Base-by-base conservation (phyloP, 2,888 invertebrate genomes). In the Pseudoips prasinana region DNA sequence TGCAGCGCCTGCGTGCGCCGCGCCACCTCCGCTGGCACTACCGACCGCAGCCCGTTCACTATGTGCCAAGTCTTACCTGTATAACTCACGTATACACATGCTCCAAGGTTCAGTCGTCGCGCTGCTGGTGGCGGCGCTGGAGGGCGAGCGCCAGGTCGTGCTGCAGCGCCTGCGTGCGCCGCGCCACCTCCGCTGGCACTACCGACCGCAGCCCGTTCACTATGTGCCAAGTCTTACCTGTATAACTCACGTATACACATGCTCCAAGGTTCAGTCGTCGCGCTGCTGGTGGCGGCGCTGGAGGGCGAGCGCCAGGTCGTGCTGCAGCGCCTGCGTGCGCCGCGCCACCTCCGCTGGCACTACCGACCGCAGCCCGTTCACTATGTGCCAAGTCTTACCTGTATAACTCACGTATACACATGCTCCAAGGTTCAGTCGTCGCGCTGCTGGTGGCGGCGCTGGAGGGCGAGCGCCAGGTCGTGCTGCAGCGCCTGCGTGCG, bases 321-420 rank as follows among this genome's bases (percentile, higher is more conserved):
- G 95, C 72, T 94, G 94, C 65, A 98, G 90, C 25, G 94, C 95
- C 20, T 14, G 14, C 14, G 94, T 94, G 68, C 96, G 95, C 73
- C 94, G n/a, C n/a, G n/a, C 18, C 4, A 97, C 96, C 27, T 95
- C 94, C 36, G 98, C 86, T 5, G 96, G 94, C 66, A 95, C 94
- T 51, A 96, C 94, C 25, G 91, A 91, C 32, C 97, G 91, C 58
- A 99, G 90, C 7, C 98, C 97, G 75, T 98, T 98, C 39, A 99
- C 98, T 69, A 99, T 98, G 82, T 98, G 98, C 85, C 96, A 97
- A 31, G 99, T 99, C 89, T 99, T 99, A 33, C 89, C 89, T 89
- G 18, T 18, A n/a, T n/a, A n/a, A n/a, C n/a, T n/a, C n/a, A n/a
- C 14, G 1, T 7, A 5, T 14, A 5, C 5, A 14, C 14, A 2